Evolutionary conservation across 1,140 invertebrate genomes (phyloP).

Genomic region (Sipha flava): DNA sequence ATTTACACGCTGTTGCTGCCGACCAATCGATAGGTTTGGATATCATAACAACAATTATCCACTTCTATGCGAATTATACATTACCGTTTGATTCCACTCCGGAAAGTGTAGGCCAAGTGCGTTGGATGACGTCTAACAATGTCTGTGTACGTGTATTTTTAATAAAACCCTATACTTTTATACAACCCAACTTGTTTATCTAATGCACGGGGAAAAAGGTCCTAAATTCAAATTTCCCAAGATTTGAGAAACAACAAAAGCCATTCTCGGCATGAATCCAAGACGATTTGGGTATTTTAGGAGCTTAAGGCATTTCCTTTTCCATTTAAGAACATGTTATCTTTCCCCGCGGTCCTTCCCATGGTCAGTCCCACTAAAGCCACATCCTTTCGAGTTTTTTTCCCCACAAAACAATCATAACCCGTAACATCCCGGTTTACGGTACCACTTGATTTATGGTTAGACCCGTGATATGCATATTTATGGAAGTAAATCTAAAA

Average conservation of each 20-base stretch:
- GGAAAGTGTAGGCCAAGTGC: too few species aligned
- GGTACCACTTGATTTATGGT: slow-evolving; percentile 3
- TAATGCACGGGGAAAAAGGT: not conserved
- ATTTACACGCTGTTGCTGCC: too few species aligned
- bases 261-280: not conserved
- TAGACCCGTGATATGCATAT: not conserved
- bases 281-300: slow-evolving; percentile 7
- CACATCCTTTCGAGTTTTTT: not conserved
- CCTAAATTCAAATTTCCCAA: not conserved
- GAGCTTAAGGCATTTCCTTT: not conserved
- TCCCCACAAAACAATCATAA: not conserved
- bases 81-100: too few species aligned
- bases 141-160: not conserved
- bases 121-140: too few species aligned
- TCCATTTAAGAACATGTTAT: not conserved
- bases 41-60: too few species aligned
- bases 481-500: slow-evolving; percentile 10
- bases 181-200: not conserved
- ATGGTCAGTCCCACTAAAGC: not conserved
- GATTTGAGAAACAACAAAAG: not conserved
- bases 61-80: too few species aligned
- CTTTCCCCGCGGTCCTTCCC: not conserved
- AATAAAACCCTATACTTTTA: not conserved
- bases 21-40: too few species aligned
- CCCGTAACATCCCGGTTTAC: not conserved